A percentile compares a stretch with the other conserved stretches of the same genome.
Evolutionary conservation across 2,113 vertebrate genomes (phyloP).

Genomic region (Anarrhichthys ocellatus): DNA sequence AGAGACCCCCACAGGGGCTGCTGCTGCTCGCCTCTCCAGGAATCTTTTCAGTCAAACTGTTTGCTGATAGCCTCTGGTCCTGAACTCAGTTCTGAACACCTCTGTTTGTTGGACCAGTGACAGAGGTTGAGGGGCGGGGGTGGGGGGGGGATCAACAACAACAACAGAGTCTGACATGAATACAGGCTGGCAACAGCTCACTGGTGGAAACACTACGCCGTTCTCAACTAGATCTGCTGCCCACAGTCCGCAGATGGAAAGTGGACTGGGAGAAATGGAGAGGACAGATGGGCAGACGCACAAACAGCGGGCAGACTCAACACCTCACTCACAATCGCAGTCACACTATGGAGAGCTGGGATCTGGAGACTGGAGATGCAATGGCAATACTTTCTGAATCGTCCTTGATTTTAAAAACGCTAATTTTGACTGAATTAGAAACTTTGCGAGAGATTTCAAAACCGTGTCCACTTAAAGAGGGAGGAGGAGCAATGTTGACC

Average conservation of each 20-base stretch:
- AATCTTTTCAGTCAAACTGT: constrained; percentile 68
- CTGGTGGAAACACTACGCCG: constrained; percentile 75
- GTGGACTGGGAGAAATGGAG: constrained; percentile 70
- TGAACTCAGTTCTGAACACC: constrained; percentile 74
- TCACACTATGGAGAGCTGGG: constrained; percentile 62
- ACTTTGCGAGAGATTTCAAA: not conserved
- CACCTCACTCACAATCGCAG: constrained; percentile 70
- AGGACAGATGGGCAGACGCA: constrained; percentile 66
- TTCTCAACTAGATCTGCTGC: constrained; percentile 88
- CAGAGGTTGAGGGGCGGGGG: constrained; percentile 50
- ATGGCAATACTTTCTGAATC: constrained; percentile 40
- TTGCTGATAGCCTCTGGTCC: constrained; percentile 66
- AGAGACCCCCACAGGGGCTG: constrained; percentile 49
- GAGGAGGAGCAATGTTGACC: constrained; percentile 51
- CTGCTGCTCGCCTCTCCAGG: constrained; percentile 63
- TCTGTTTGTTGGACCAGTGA: constrained; percentile 84
- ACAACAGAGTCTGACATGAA: constrained; percentile 72
- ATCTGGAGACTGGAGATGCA: constrained; percentile 47
- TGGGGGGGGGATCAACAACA: constrained; percentile 56
- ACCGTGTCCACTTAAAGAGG: not conserved
- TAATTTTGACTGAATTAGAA: not conserved
- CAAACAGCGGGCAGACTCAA: constrained; percentile 72
- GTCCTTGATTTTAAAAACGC: constrained; percentile 37
- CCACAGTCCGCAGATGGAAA: constrained; percentile 71
- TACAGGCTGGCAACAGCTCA: constrained; percentile 81